Evolutionary conservation across 2,113 vertebrate genomes (phyloP), one percentile per base, ranked within the genome.

Genomic region (Phyllostomus discolor): DNA sequence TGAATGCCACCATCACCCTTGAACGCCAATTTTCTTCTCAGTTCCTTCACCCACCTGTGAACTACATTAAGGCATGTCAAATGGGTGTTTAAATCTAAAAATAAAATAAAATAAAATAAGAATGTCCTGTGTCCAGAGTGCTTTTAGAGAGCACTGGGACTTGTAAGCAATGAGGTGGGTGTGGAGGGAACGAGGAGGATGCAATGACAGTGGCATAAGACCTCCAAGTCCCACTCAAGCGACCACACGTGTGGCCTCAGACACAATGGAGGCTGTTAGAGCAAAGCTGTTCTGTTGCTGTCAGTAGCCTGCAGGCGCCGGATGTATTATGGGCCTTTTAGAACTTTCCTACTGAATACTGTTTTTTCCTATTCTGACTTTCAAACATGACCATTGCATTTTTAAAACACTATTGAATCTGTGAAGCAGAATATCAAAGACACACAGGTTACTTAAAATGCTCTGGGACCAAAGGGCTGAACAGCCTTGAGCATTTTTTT

Each of bases 41-140:
- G 35, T 83, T 76, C 26, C 17, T 38, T 88, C 28, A 24, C 11
- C 50, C 17, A 90, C 43, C 20, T 89, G 31, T 89, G 80, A 86
- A 48, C 4, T 57, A 66, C 75, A 75, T 70, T 24, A 95, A 93
- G 73, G 7, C 62, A 69, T 70, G 46, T 81, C 87, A 78, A 86
- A 20, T 67, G 72, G 35, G 84, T 31, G 38, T 80, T 95, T 95
- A 31, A 85, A 76, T 88, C 64, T 90, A 70, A 94, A 97, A 95
- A 90, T 94, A 90, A 93, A 75, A 57, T 57, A 48, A 62, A 50
- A 50, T 50, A 50, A 50, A 48, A 15, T 50, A 15, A 52, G 50
- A 52, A 64, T 72, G 62, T 64, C 69, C 69, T 73, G 33, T 41
- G 33, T 91, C 81, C 89, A 50, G 62, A 87, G 88, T 69, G 94